These are phyloP conservation scores for Hemithea aestivaria DNA, from an alignment of 2,888 invertebrate genomes.

Conservation along the genomic window DNA sequence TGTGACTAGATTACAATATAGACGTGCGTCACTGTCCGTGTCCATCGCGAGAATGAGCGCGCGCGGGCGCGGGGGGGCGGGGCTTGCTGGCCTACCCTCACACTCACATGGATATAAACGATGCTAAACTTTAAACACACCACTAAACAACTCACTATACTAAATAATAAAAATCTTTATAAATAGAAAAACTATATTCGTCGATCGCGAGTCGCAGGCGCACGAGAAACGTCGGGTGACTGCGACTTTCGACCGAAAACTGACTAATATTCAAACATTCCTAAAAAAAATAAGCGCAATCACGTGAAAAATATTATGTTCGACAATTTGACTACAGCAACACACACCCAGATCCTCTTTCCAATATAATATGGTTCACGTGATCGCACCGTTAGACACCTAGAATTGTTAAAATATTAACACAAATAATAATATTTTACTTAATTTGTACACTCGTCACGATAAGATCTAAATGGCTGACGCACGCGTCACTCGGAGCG, in stretches of 20 bases:
- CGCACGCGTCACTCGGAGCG: constrained; percentile 1
- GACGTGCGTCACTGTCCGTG: not conserved
- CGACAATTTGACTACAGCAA: too few species aligned
- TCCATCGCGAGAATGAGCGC: not conserved
- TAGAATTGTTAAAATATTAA: constrained; percentile 31
- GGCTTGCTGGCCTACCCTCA: too few species aligned
- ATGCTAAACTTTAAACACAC: constrained; percentile 39
- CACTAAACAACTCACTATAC: constrained; percentile 36
- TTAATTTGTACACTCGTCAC: constrained; percentile 45
- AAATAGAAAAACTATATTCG: constrained; percentile 28
- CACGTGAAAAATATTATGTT: too few species aligned
- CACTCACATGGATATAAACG: constrained; percentile 27
- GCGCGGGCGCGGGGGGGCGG: too few species aligned
- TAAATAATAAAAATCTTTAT: constrained; percentile 35
- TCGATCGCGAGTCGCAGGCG: constrained; percentile 17
- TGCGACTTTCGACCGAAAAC: too few species aligned
- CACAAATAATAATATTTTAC: constrained; percentile 36
- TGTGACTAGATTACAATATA: constrained; percentile 59
- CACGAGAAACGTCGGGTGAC: not conserved
- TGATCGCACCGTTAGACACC: constrained; percentile 21
- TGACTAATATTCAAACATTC: too few species aligned
- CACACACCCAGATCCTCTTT: too few species aligned
- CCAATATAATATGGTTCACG: too few species aligned
- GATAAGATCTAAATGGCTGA: constrained; percentile 29
- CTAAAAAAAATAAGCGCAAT: too few species aligned